Conservation (phyloP, 1,140 invertebrate species). For the Globodera rostochiensis region DNA sequence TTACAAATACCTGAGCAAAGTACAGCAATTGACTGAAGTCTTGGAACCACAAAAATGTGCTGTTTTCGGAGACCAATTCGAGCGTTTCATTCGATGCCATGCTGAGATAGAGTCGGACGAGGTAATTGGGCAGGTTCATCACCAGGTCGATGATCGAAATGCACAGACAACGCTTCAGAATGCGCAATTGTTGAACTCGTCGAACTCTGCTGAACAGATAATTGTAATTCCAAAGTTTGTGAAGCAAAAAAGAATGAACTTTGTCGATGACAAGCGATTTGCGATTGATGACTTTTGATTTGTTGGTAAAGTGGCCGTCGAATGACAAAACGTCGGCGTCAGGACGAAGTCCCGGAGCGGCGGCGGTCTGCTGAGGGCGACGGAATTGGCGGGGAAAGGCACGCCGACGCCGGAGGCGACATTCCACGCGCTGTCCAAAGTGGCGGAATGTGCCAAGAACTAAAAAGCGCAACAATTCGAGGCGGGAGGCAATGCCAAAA, state of each 20-base stretch:
- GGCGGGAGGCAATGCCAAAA: background rate
- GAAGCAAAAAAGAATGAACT: no score
- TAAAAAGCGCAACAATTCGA: background rate
- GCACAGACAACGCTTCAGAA: constrained; percentile 56
- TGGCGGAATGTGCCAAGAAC: background rate
- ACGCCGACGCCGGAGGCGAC: background rate
- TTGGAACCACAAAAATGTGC: constrained; percentile 45
- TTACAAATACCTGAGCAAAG: constrained; percentile 54
- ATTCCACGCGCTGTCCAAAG: background rate
- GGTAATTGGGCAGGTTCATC: constrained; percentile 62
- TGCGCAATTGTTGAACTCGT: constrained; percentile 55
- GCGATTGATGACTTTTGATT: no score
- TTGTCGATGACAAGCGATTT: no score
- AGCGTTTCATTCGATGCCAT: constrained; percentile 46
- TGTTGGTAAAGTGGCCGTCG: no score
- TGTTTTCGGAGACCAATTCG: constrained; percentile 20
- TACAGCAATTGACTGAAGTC: constrained; percentile 58
- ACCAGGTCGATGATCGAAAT: constrained; percentile 58
- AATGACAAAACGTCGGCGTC: no score
- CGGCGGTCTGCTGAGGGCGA: background rate
- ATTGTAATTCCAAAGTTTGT: background rate
- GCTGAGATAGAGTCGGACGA: constrained; percentile 55
- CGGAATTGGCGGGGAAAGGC: background rate
- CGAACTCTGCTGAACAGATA: constrained; percentile 21
- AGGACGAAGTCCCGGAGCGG: background rate